A percentile compares a stretch with the other conserved stretches of the same genome.
phyloP scores from a whole-genome alignment of 2,888 invertebrate genomes.

The Eupithecia exiguata region DNA sequence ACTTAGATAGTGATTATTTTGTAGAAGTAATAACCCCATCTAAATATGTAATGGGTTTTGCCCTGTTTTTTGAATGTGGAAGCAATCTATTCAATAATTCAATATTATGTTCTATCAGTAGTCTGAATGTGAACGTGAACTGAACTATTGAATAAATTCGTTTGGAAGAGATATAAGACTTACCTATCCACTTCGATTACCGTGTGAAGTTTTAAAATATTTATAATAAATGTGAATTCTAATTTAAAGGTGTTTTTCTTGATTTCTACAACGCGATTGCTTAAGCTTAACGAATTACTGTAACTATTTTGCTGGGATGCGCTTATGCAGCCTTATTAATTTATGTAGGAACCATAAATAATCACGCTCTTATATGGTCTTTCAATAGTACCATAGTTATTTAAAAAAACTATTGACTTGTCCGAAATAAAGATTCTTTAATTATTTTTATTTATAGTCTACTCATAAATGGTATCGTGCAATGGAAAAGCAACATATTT shows the following conservation, averaged over 20 bases:
- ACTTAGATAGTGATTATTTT: constrained; percentile 16
- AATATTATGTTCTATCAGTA: constrained; percentile 25
- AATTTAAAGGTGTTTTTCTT: constrained; percentile 30
- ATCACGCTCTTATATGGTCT: no score
- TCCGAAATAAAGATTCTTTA: no score
- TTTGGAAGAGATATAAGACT: constrained; percentile 79
- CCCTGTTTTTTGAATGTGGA: constrained; percentile 8
- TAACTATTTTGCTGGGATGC: not conserved
- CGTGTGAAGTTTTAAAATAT: constrained; percentile 67
- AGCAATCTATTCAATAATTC: constrained; percentile 26
- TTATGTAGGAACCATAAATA: no score
- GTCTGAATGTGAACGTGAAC: constrained; percentile 43
- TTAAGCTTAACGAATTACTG: no score
- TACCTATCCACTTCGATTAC: constrained; percentile 71
- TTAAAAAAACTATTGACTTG: no score
- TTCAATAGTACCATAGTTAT: not conserved
- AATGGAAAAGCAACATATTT: constrained; percentile 48
- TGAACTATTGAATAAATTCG: constrained; percentile 49
- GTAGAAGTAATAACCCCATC: constrained; percentile 18
- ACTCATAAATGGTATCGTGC: constrained; percentile 6
- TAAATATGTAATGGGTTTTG: constrained; percentile 23
- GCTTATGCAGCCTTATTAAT: not conserved
- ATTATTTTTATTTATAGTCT: not conserved
- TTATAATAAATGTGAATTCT: constrained; percentile 68
- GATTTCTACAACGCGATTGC: not conserved